Evolutionary conservation across 2,888 invertebrate species (phyloP).

Genomic region (Aplocera efformata): DNA sequence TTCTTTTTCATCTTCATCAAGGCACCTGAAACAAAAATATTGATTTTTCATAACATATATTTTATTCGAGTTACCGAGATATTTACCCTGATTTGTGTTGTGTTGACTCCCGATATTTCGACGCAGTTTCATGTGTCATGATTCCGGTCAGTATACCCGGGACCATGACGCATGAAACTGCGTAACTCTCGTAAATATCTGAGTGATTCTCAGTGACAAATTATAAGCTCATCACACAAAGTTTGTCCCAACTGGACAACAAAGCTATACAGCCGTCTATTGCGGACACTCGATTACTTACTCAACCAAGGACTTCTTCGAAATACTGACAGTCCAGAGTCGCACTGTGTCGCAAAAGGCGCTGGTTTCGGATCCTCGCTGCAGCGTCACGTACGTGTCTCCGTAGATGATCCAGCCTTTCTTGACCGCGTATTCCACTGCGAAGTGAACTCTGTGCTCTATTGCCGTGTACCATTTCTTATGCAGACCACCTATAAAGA

Average conservation of each 20-base stretch:
- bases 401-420: constrained; percentile 44
- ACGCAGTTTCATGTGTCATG: too few species aligned
- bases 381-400: constrained; percentile 50
- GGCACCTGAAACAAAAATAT: constrained; percentile 15
- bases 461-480: constrained; percentile 38
- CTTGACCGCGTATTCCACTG: constrained; percentile 48
- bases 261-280: too few species aligned
- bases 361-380: constrained; percentile 45
- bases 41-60: not conserved
- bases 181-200: too few species aligned
- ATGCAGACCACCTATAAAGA: constrained; percentile 1
- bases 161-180: too few species aligned
- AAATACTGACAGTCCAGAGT: constrained; percentile 38
- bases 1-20: constrained; percentile 4
- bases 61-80: too few species aligned
- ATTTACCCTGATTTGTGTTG: too few species aligned
- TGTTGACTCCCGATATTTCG: too few species aligned
- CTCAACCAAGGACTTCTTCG: constrained; percentile 43
- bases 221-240: too few species aligned
- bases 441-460: constrained; percentile 44
- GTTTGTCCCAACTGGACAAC: too few species aligned
- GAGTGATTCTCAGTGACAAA: too few species aligned
- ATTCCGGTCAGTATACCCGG: too few species aligned
- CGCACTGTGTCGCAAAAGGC: constrained; percentile 53
- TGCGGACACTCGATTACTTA: too few species aligned